phyloP scores from a whole-genome alignment of 64 coral and sea anemone genomes.

The Exaiptasia diaphana region DNA sequence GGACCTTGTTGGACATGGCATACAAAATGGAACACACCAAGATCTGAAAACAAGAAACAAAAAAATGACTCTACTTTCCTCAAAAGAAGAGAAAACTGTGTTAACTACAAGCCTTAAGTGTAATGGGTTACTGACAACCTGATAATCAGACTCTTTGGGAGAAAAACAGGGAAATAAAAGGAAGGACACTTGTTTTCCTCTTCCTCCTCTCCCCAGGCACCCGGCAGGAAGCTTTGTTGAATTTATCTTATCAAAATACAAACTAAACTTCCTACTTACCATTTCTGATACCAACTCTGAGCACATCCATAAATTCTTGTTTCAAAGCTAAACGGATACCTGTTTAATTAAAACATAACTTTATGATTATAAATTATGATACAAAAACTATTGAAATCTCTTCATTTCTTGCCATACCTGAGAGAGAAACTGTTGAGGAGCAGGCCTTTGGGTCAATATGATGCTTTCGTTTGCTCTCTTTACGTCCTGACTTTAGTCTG shows the following conservation, averaged over 20 bases:
- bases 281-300: constrained; percentile 81
- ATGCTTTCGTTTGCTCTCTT: neutral
- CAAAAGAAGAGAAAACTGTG: neutral
- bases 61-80: neutral
- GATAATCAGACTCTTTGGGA: too few relatives aligned
- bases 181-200: too few relatives aligned
- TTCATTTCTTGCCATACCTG: constrained; percentile 25
- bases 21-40: constrained; percentile 90
- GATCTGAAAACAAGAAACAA: constrained; percentile 59
- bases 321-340: constrained; percentile 60
- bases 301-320: constrained; percentile 85
- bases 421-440: constrained; percentile 59
- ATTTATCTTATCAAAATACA: too few relatives aligned
- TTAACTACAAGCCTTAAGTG: neutral
- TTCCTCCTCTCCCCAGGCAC: too few relatives aligned
- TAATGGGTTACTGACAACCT: too few relatives aligned
- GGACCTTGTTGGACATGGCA: constrained; percentile 65
- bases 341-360: neutral
- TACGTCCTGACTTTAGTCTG: constrained; percentile 52
- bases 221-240: too few relatives aligned
- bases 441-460: constrained; percentile 29
- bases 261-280: constrained; percentile 39
- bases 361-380: neutral
- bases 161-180: too few relatives aligned
- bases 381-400: neutral